Evolutionary conservation across 1,140 invertebrate genomes (phyloP).

Genomic region (Melanaphis sacchari): DNA sequence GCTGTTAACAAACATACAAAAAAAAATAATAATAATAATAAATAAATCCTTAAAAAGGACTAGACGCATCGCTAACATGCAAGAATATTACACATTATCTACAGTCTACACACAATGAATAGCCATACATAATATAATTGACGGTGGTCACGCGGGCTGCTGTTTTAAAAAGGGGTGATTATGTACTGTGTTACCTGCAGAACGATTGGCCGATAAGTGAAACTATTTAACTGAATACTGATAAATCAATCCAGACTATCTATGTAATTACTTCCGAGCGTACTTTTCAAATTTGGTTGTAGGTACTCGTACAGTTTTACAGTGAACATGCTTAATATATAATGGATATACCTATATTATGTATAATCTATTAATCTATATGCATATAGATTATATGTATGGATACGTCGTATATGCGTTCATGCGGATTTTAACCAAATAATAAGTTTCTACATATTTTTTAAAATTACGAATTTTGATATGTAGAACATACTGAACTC

Average conservation of each 20-base stretch:
- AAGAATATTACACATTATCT: not conserved
- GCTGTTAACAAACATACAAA: not conserved
- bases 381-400: too few species aligned
- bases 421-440: not conserved
- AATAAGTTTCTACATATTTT: not conserved
- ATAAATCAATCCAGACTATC: not conserved
- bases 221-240: slow-evolving; percentile 4
- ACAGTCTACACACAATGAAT: not conserved
- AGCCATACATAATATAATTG: not conserved
- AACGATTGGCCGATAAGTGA: not conserved
- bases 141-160: not conserved
- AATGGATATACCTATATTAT: not conserved
- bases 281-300: not conserved
- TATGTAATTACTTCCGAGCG: not conserved
- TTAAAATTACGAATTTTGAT: too few species aligned
- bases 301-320: not conserved
- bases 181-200: not conserved
- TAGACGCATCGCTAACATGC: not conserved
- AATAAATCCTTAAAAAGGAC: not conserved
- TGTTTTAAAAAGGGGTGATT: not conserved
- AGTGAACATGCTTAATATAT: not conserved
- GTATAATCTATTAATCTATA: too few species aligned
- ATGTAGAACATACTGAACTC: not conserved
- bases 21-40: too few species aligned
- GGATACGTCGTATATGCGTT: too few species aligned